phyloP scores from a whole-genome alignment of 2,113 vertebrate species.

The Boulengeromyrus knoepffleri region DNA sequence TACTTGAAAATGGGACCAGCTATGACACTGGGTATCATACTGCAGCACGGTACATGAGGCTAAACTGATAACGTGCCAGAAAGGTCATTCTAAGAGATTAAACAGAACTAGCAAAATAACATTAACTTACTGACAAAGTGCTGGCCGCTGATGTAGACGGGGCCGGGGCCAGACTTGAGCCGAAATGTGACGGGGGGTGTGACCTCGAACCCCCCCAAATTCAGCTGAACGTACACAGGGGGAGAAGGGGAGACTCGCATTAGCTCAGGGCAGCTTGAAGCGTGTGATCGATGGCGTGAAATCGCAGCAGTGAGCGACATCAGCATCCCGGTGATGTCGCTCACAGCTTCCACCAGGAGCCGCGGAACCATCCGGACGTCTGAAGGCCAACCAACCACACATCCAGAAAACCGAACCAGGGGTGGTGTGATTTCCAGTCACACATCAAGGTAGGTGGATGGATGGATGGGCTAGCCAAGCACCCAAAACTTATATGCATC shows the following conservation, averaged over 20 bases:
- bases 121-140: slow-evolving; percentile 69
- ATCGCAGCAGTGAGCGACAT: neutral
- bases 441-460: neutral
- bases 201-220: slow-evolving; percentile 68
- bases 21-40: neutral
- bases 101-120: neutral
- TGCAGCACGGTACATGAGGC: neutral
- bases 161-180: slow-evolving; percentile 63
- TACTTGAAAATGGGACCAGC: neutral
- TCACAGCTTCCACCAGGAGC: neutral
- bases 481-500: neutral
- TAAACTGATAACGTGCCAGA: neutral
- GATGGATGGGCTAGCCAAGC: neutral
- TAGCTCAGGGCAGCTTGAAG: neutral
- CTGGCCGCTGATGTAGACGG: slow-evolving; percentile 67
- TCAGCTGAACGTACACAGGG: slow-evolving; percentile 44
- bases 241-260: neutral
- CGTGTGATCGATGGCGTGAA: neutral
- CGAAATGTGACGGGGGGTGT: slow-evolving; percentile 67
- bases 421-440: neutral
- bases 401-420: neutral
- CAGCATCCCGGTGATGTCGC: too few relatives aligned
- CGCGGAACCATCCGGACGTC: neutral
- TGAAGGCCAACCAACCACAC: neutral
- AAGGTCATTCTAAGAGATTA: neutral